These are phyloP conservation scores for Numida meleagris DNA, from an alignment of 2,113 vertebrate genomes.

Conservation along the genomic window DNA sequence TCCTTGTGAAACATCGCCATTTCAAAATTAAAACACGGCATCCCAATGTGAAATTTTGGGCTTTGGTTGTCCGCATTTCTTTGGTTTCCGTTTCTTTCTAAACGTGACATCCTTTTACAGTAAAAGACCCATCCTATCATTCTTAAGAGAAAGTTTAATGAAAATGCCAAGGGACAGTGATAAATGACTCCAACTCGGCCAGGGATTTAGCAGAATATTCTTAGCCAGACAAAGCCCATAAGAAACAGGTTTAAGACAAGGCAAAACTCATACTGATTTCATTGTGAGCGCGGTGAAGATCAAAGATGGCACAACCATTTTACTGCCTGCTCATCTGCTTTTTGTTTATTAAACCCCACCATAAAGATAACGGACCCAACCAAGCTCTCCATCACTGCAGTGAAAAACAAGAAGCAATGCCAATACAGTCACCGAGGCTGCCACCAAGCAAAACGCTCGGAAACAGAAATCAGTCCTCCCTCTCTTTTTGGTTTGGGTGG, in stretches of 20 bases:
- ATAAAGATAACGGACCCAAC: neutral
- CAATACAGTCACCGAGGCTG: neutral
- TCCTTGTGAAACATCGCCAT: accelerated
- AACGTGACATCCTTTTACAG: neutral
- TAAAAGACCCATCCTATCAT: neutral
- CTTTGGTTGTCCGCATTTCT: neutral
- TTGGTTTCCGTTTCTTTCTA: neutral
- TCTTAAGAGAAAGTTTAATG: neutral
- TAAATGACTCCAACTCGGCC: neutral
- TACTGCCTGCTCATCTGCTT: neutral
- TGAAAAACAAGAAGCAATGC: neutral
- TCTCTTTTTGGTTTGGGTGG: neutral
- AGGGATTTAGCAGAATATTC: neutral
- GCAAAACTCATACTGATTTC: neutral
- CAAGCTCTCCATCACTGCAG: neutral
- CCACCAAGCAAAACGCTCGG: neutral
- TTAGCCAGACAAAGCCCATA: neutral
- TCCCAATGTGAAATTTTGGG: neutral
- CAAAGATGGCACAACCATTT: neutral
- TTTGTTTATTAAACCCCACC: neutral
- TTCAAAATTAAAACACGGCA: neutral
- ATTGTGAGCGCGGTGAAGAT: neutral
- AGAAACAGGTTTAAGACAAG: slow-evolving; percentile 7
- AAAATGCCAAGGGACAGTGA: neutral
- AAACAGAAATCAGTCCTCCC: neutral